Evolutionary conservation across 2,797 vertebrate species (phyloP).

Genomic region (Pitangus sulphuratus): DNA sequence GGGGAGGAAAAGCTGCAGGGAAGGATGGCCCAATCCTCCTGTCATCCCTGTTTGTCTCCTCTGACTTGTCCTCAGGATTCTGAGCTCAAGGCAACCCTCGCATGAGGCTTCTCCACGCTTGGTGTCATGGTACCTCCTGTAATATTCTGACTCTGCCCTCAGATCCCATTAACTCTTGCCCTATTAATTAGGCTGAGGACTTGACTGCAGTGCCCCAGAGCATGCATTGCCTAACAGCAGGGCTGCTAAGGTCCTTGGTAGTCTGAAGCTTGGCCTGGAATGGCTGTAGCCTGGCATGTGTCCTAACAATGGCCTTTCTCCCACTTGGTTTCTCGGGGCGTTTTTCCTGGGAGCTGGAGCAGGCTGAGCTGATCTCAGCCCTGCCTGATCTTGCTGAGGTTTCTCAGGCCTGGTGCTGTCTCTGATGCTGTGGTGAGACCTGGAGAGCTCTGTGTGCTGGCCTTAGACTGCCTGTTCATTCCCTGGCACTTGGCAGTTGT

Average conservation of each 20-base stretch:
- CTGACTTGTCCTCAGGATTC: background rate
- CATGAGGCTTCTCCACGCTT: rapidly evolving
- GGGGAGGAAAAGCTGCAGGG: background rate
- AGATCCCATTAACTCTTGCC: background rate
- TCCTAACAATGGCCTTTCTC: background rate
- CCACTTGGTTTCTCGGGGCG: background rate
- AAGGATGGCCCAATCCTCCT: background rate
- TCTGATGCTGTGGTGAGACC: background rate
- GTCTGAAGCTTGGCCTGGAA: background rate
- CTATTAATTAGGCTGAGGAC: background rate
- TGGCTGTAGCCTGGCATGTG: background rate
- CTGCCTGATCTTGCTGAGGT: background rate
- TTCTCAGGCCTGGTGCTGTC: background rate
- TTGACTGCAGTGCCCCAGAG: background rate
- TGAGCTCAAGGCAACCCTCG: background rate
- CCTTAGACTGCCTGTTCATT: background rate
- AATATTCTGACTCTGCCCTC: background rate
- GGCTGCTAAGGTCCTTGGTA: background rate
- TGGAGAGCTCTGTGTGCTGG: background rate
- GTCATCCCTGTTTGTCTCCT: constrained; percentile 27
- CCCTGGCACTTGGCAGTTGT: rapidly evolving
- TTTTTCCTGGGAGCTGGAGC: background rate
- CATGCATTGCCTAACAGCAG: background rate
- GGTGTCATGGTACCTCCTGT: background rate
- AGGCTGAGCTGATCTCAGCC: background rate